These are phyloP conservation scores for Pionites leucogaster DNA, from an alignment of 2,113 vertebrate genomes.

Conservation along the genomic window DNA sequence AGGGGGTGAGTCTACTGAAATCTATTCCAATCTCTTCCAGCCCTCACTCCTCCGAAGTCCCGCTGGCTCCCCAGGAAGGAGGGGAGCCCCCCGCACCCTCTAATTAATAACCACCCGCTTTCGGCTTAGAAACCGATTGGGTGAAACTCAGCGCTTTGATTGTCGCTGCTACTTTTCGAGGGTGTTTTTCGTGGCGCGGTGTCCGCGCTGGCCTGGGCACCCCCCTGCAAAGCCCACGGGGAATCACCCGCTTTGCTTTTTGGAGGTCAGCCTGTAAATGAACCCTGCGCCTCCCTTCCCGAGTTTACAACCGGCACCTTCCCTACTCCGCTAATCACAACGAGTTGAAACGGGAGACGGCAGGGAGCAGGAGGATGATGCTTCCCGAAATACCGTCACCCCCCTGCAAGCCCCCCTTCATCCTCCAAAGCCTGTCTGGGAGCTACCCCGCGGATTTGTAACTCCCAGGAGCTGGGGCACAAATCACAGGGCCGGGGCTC, in stretches of 20 bases:
- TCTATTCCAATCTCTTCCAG: background rate
- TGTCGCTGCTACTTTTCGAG: background rate
- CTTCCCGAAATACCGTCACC: background rate
- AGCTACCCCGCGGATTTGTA: background rate
- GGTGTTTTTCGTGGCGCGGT: background rate
- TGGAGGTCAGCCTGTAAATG: background rate
- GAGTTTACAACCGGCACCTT: background rate
- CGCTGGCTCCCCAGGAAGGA: background rate
- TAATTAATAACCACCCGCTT: background rate
- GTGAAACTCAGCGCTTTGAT: background rate
- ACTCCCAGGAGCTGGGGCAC: background rate
- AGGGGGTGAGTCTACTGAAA: background rate
- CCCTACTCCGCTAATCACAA: background rate
- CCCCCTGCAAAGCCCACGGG: background rate
- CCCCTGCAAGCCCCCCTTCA: background rate
- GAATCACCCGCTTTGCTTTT: background rate
- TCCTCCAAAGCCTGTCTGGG: background rate
- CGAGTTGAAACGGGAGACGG: background rate
- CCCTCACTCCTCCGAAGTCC: background rate
- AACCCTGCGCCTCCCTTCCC: rapidly evolving
- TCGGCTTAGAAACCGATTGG: background rate
- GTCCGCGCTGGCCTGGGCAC: background rate
- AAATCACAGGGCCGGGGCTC: background rate
- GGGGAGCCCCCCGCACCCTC: background rate
- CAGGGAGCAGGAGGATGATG: background rate